These are phyloP conservation scores for Sepioteuthis lessoniana DNA, from an alignment of 2,888 invertebrate genomes.

Conservation along the genomic window DNA sequence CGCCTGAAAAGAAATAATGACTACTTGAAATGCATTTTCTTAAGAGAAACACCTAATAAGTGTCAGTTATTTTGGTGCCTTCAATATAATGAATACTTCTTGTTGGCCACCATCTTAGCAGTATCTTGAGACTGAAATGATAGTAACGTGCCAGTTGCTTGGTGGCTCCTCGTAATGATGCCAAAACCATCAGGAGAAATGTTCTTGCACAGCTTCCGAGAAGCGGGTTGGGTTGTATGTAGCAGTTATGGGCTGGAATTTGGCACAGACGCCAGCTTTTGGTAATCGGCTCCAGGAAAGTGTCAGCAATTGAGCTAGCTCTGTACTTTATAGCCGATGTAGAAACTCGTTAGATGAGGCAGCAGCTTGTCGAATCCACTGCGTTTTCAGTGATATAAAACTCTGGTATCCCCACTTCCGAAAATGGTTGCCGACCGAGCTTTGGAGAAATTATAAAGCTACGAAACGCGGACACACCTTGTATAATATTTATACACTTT, in stretches of 20 bases:
- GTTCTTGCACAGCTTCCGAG: neutral
- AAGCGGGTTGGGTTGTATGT: neutral
- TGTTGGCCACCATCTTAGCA: neutral
- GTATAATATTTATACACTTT: too few relatives aligned
- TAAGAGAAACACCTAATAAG: too few relatives aligned
- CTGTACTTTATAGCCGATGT: neutral
- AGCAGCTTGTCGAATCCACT: neutral
- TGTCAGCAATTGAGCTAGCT: neutral
- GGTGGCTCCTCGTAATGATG: neutral
- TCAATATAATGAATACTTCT: too few relatives aligned
- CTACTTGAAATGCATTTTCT: too few relatives aligned
- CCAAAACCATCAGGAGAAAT: neutral
- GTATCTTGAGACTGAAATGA: neutral
- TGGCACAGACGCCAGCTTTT: neutral
- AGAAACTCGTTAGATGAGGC: neutral
- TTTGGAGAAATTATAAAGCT: too few relatives aligned
- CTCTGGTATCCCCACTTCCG: neutral
- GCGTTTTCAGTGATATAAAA: neutral
- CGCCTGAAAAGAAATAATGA: too few relatives aligned
- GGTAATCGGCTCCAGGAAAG: neutral
- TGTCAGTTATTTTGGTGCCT: too few relatives aligned
- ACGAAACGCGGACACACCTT: too few relatives aligned
- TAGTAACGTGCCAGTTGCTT: neutral
- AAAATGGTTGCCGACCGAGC: neutral
- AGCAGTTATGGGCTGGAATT: neutral